Base-by-base conservation (phyloP, 1,140 invertebrate genomes). In the Pachypsylla venusta region DNA sequence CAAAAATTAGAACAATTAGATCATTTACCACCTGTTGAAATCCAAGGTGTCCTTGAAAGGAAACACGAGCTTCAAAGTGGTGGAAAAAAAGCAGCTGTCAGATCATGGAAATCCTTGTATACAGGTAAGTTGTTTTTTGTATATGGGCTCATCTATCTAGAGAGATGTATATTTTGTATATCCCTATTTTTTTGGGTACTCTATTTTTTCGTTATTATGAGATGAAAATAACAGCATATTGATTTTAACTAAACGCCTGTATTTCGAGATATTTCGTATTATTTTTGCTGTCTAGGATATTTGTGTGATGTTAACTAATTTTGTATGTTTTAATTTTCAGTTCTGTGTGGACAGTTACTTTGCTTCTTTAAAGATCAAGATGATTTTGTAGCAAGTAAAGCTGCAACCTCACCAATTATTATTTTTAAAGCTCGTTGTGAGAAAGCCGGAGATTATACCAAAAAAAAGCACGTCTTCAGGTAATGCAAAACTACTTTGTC, bases 301-400 rank as follows among this genome's bases (percentile, higher is more conserved):
- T n/a, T n/a, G n/a, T n/a, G n/a, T n/a, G n/a, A n/a, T n/a, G n/a
- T n/a, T n/a, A n/a, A n/a, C n/a, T n/a, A n/a, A n/a, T n/a, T n/a
- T n/a, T n/a, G n/a, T n/a, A n/a, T n/a, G n/a, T n/a, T n/a, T n/a
- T n/a, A n/a, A n/a, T 60, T 65, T 69, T 7, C 67, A 64, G 93
- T 98, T 25, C 75, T 98, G 1, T 98, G 93, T 69, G 94, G 94
- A 0, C 94, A 99, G 70, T 71, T 98, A 60, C 74, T 99, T 22
- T 98, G 93, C 74, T 98, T 99, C 83, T 99, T 98, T 76, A 92
- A 94, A 69, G 94, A 96, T 69, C 84, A 89, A 66, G 83, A 86
- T 61, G 92, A 94, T 76, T 97, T 96, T 73, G 75, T 80, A 42
- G 80, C 82, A 59, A 83, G 85, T 64, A 94, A 95, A 74, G 89